Conservation (phyloP, 2,113 vertebrate genomes). For the rabbit (Oryctolagus cuniculus) region DNA sequence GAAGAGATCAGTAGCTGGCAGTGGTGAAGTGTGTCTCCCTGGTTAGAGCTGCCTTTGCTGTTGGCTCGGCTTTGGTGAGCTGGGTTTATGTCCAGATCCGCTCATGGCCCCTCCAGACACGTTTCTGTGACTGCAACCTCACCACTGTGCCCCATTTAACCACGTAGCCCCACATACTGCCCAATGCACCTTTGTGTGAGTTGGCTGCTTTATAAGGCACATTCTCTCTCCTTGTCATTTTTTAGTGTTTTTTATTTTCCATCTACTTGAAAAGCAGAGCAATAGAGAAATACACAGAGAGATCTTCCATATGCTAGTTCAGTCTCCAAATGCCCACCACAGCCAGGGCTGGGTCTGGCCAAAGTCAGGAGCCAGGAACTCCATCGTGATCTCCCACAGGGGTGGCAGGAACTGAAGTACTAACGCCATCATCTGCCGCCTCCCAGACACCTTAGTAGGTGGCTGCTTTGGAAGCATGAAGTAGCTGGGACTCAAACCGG, state of each 20-base stretch:
- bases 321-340: too few relatives aligned
- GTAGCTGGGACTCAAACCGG: too few relatives aligned
- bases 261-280: too few relatives aligned
- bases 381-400: too few relatives aligned
- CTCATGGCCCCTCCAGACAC: neutral
- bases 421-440: too few relatives aligned
- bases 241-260: neutral
- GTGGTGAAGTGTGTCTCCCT: neutral
- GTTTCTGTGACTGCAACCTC: neutral
- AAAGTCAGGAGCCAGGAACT: too few relatives aligned
- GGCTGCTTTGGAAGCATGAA: too few relatives aligned
- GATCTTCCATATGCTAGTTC: too few relatives aligned
- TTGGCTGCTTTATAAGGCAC: neutral
- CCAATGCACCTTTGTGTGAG: neutral
- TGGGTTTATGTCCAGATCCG: neutral
- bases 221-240: neutral
- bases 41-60: neutral
- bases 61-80: neutral
- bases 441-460: too few relatives aligned
- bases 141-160: neutral
- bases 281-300: neutral
- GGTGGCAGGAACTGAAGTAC: too few relatives aligned
- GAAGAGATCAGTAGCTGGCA: neutral
- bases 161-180: neutral
- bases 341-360: too few relatives aligned